Percentiles rank a stretch among this genome's conserved stretches.
phyloP scores from a whole-genome alignment of 2,797 vertebrate genomes.

The Phylloscopus collybita region DNA sequence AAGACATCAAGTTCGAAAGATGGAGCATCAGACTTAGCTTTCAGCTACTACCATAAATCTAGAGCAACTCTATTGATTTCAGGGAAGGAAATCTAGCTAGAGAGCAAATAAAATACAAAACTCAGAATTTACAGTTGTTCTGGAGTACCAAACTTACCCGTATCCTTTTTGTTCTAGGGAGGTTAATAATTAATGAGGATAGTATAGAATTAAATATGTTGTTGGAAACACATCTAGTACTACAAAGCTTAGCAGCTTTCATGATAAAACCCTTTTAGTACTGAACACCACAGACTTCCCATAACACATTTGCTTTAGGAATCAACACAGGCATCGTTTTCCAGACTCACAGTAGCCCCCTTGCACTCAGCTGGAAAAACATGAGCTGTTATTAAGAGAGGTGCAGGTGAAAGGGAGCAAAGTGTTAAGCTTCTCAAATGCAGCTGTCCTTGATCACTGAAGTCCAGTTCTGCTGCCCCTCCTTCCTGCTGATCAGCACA shows the following conservation, averaged over 20 bases:
- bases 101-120: background rate
- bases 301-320: background rate
- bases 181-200: background rate
- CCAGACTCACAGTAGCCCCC: background rate
- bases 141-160: constrained; percentile 29
- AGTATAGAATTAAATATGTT: background rate
- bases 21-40: background rate
- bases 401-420: constrained; percentile 42
- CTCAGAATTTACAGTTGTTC: background rate
- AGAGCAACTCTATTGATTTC: constrained; percentile 8
- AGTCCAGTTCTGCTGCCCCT: constrained; percentile 48
- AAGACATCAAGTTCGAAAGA: background rate
- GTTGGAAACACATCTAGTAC: background rate
- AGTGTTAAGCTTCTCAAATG: constrained; percentile 44
- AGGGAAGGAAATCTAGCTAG: background rate
- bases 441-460: constrained; percentile 40
- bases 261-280: background rate
- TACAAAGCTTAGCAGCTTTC: background rate
- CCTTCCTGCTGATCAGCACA: constrained; percentile 21
- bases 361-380: constrained; percentile 16
- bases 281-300: background rate
- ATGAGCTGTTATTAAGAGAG: constrained; percentile 28
- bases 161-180: constrained; percentile 20
- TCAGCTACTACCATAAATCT: constrained; percentile 1
- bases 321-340: background rate